Conservation (phyloP, 2,797 vertebrate genomes). For the Zenarchopterus dispar region DNA sequence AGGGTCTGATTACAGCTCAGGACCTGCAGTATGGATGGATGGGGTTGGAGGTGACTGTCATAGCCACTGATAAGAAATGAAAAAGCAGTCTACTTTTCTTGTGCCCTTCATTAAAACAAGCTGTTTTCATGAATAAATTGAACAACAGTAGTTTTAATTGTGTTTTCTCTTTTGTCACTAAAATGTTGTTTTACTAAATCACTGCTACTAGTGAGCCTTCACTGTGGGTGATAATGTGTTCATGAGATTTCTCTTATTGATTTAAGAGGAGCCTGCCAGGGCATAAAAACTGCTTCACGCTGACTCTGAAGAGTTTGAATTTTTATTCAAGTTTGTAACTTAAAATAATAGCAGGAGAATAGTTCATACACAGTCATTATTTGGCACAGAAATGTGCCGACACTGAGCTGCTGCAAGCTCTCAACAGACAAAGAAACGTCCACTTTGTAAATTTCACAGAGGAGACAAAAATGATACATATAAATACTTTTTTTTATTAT, state of each 20-base stretch:
- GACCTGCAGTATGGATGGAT: conserved; percentile 49
- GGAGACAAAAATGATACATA: conserved; percentile 59
- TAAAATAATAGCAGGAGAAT: conserved; percentile 80
- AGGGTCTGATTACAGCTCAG: conserved; percentile 61
- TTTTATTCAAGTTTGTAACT: conserved; percentile 81
- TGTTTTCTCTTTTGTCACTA: too few relatives aligned
- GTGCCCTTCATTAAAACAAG: conserved; percentile 16
- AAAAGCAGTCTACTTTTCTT: conserved; percentile 39
- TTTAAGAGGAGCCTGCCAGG: conserved; percentile 21
- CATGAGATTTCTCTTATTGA: conserved; percentile 1
- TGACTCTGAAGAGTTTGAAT: conserved; percentile 65
- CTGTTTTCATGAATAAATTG: background rate
- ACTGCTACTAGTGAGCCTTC: too few relatives aligned
- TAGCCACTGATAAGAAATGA: conserved; percentile 37
- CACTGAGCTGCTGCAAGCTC: conserved; percentile 54
- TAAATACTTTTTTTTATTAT: conserved; percentile 59
- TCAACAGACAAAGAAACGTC: conserved; percentile 44
- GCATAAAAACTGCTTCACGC: conserved; percentile 59
- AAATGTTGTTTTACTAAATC: too few relatives aligned
- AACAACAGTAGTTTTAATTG: background rate
- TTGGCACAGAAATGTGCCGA: conserved; percentile 77
- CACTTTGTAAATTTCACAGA: conserved; percentile 52
- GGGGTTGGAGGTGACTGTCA: conserved; percentile 53
- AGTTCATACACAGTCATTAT: conserved; percentile 82
- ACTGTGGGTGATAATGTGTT: too few relatives aligned